Conservation (phyloP, 2,888 invertebrate species). For the Slavum lentiscoides region DNA sequence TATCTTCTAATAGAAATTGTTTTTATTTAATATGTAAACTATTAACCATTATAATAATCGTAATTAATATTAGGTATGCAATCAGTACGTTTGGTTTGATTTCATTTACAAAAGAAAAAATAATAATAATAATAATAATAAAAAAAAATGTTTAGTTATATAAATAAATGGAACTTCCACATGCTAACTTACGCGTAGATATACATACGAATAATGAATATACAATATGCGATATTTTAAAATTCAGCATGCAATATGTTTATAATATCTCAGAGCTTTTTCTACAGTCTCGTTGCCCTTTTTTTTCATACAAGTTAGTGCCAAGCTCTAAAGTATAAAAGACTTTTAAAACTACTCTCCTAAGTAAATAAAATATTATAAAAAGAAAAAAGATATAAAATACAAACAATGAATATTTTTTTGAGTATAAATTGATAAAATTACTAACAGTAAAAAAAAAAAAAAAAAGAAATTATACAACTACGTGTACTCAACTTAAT, state of each 20-base stretch:
- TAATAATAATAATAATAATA: no score
- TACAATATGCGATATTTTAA: slow-evolving; percentile 39
- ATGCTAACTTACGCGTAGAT: slow-evolving; percentile 48
- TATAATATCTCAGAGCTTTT: slow-evolving; percentile 43
- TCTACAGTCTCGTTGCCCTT: slow-evolving; percentile 48
- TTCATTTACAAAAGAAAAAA: slow-evolving; percentile 47
- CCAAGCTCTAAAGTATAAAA: slow-evolving; percentile 51
- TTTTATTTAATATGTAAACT: slow-evolving; percentile 53
- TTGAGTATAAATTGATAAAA: slow-evolving; percentile 49
- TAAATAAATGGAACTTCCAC: slow-evolving; percentile 51
- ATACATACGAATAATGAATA: slow-evolving; percentile 49
- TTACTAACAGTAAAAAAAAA: slow-evolving; percentile 46
- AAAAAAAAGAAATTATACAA: slow-evolving; percentile 40
- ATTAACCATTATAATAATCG: slow-evolving; percentile 51
- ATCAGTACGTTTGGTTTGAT: slow-evolving; percentile 53
- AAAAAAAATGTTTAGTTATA: slow-evolving; percentile 39
- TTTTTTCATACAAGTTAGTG: slow-evolving; percentile 52
- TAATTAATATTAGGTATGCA: slow-evolving; percentile 51
- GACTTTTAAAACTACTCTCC: slow-evolving; percentile 44
- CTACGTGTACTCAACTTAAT: slow-evolving; percentile 32
- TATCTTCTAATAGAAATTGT: slow-evolving; percentile 43
- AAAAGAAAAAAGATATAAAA: slow-evolving; percentile 51
- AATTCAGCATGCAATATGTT: slow-evolving; percentile 52
- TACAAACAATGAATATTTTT: slow-evolving; percentile 37
- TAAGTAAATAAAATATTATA: slow-evolving; percentile 49